phyloP scores from a whole-genome alignment of 2,888 invertebrate species.

The Oasisia sp. region DNA sequence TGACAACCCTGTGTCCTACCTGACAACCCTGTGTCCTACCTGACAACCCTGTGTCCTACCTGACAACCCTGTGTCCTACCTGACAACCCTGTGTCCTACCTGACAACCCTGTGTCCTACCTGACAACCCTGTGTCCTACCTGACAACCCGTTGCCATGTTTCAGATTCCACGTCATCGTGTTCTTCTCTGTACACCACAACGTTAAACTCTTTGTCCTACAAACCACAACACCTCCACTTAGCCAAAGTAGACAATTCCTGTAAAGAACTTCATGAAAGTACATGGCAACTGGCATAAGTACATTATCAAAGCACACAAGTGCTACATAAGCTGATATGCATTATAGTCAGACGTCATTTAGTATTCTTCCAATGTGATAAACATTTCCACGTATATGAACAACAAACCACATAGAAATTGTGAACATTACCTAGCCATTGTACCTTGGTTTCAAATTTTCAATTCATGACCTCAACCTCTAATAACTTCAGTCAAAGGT shows the following conservation, averaged over 20 bases:
- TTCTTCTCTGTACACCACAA: slow-evolving; percentile 93
- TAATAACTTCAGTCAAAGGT: too few relatives aligned
- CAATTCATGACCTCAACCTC: too few relatives aligned
- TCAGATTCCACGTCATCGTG: slow-evolving; percentile 83
- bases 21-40: slow-evolving; percentile 67
- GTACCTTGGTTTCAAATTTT: too few relatives aligned
- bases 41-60: slow-evolving; percentile 80
- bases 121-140: slow-evolving; percentile 77
- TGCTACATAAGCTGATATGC: too few relatives aligned
- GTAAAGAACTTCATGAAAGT: background rate
- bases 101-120: slow-evolving; percentile 81
- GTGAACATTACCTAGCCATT: too few relatives aligned
- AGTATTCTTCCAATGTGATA: too few relatives aligned
- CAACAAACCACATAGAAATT: too few relatives aligned
- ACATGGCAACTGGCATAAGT: background rate
- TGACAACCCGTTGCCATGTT: slow-evolving; percentile 79
- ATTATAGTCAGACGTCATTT: too few relatives aligned
- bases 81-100: slow-evolving; percentile 81
- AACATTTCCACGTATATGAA: too few relatives aligned
- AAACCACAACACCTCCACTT: background rate
- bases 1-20: too few relatives aligned
- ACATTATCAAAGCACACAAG: too few relatives aligned
- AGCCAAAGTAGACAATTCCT: background rate
- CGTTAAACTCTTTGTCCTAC: slow-evolving; percentile 68
- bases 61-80: slow-evolving; percentile 81